Base-by-base conservation (phyloP, 1,140 invertebrate genomes). In the Trialeurodes vaporariorum region DNA sequence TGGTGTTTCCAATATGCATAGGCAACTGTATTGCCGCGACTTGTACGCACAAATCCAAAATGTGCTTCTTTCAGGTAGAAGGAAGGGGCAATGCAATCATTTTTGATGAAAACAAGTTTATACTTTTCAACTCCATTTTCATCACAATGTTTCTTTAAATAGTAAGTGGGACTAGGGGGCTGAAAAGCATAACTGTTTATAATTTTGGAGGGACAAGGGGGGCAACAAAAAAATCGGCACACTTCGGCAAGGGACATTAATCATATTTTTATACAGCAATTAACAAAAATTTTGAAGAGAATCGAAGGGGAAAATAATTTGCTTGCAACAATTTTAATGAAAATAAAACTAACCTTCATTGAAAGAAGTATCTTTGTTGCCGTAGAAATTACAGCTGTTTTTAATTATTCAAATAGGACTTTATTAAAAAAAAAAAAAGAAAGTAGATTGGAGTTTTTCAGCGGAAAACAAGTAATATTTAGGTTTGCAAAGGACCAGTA, bases 221-320 rank as follows among this genome's bases (percentile, higher is more conserved):
- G 89, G 79, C 88, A 91, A 76, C 88, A 91, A 76, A 91, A 89
- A 65, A 91, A 79, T 73, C 85, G 84, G 77, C 87, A 89, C 66
- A 90, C 75, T 76, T 89, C 23, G 23, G 62, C 70, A 72, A 68
- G 64, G 58, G 26, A 25, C 34, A 49, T 49, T 49, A 66, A 70
- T 66, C 60, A 67, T 17, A 61, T 67, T 62, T 27, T n/a, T 58
- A 27, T n/a, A 67, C 24, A 26, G 59, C n/a, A 59, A 22, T 64
- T 21, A 62, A 13, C 25, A 62, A 67, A 65, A 65, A 26, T 61
- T 60, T 60, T 69, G 17, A 59, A n/a, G 24, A 40, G 40, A 63
- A 67, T 24, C 9, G 34, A 65, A 59, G 22, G 11, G 23, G 25
- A 61, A 12, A 61, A 61, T n/a, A n/a, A n/a, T n/a, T n/a, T n/a